Conservation (phyloP, 2,797 vertebrate genomes). For the Protonibea diacanthus region DNA sequence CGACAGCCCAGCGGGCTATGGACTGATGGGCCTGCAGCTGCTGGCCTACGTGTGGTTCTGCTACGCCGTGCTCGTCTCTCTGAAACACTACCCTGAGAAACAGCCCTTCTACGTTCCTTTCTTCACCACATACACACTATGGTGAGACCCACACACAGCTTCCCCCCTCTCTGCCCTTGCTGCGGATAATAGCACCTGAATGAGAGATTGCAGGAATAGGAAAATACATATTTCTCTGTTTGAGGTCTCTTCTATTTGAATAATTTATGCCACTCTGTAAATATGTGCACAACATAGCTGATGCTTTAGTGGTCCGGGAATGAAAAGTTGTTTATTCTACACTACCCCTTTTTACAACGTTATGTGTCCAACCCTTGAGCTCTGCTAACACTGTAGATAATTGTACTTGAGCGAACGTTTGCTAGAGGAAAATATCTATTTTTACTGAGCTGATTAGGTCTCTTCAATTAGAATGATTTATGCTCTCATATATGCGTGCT, state of each 20-base stretch:
- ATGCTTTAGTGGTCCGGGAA: conserved; percentile 24
- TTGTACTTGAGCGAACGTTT: conserved; percentile 56
- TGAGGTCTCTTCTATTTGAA: conserved; percentile 61
- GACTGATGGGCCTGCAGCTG: conserved; percentile 92
- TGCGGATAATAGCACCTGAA: conserved; percentile 37
- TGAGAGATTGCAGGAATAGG: conserved; percentile 30
- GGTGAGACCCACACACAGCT: conserved; percentile 82
- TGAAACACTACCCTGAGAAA: conserved; percentile 93
- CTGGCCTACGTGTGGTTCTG: conserved; percentile 96
- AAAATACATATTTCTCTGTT: conserved; percentile 46
- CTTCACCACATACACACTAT: conserved; percentile 94
- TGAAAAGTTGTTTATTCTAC: conserved; percentile 61
- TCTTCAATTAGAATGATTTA: conserved; percentile 60
- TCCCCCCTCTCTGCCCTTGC: neutral
- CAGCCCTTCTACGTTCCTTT: conserved; percentile 95
- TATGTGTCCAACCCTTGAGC: conserved; percentile 36
- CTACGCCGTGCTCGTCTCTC: conserved; percentile 92
- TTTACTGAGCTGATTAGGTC: conserved; percentile 48
- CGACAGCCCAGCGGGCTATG: conserved; percentile 93
- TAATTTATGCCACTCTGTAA: conserved; percentile 66
- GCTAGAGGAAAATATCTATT: conserved; percentile 48
- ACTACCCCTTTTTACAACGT: neutral
- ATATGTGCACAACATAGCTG: conserved; percentile 46
- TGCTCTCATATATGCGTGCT: conserved; percentile 22
- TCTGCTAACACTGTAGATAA: conserved; percentile 33